phyloP scores from a whole-genome alignment of 2,113 vertebrate genomes.

The Phyllostomus discolor region DNA sequence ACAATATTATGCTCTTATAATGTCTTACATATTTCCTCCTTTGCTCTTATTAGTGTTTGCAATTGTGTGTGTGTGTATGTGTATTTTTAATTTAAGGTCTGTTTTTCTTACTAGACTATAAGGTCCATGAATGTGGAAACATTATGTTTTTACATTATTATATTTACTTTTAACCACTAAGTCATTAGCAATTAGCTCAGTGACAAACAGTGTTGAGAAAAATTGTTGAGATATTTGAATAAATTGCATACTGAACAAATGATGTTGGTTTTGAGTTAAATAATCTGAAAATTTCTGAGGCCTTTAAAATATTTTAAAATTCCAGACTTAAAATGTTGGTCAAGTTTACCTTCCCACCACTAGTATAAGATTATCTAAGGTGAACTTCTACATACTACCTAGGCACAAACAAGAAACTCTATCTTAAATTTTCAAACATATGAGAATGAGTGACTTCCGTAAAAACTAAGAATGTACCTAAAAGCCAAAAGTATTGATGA shows the following conservation, averaged over 20 bases:
- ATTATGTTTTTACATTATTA: not conserved
- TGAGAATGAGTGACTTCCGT: not conserved
- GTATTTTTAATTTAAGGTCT: not conserved
- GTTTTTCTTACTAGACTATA: not conserved
- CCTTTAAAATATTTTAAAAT: not conserved
- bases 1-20: not conserved
- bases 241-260: not conserved
- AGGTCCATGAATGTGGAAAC: not conserved
- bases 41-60: not conserved
- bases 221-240: not conserved
- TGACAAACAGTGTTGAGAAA: not conserved
- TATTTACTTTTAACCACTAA: not conserved
- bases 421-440: not conserved
- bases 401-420: not conserved
- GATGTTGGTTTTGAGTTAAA: not conserved
- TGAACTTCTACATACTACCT: not conserved
- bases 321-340: not conserved
- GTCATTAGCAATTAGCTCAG: not conserved
- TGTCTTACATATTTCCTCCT: not conserved
- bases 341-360: not conserved
- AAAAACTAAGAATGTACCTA: not conserved
- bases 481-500: not conserved
- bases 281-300: not conserved
- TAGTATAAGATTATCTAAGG: not conserved
- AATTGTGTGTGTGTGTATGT: not conserved